These are phyloP conservation scores for Asobara japonica DNA, from an alignment of 1,140 invertebrate genomes.

Conservation along the genomic window DNA sequence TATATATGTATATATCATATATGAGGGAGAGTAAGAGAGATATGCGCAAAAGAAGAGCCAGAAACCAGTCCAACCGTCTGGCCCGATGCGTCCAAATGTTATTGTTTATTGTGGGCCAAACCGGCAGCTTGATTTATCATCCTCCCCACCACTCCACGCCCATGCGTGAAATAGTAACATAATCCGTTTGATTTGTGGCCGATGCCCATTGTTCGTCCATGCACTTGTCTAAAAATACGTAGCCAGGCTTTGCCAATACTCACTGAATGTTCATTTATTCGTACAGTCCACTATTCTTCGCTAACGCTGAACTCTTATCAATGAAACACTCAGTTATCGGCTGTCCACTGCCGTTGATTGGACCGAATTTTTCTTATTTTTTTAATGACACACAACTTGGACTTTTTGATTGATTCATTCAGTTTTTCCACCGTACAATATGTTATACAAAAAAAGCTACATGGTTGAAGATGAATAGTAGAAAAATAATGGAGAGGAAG, in stretches of 20 bases:
- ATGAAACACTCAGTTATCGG: slow-evolving; percentile 37
- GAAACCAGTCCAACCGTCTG: slow-evolving; percentile 34
- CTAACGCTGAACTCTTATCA: background rate
- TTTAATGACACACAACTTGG: too few species aligned
- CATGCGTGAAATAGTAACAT: slow-evolving; percentile 65
- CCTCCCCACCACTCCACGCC: slow-evolving; percentile 42
- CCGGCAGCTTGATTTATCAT: slow-evolving; percentile 63
- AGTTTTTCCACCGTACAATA: too few species aligned
- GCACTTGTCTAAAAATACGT: slow-evolving; percentile 46
- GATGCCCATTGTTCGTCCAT: slow-evolving; percentile 55
- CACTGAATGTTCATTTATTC: slow-evolving; percentile 34
- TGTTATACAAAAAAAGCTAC: too few species aligned
- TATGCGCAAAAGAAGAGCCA: background rate
- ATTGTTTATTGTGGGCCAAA: slow-evolving; percentile 59
- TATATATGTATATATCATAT: background rate
- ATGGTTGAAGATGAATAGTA: too few species aligned
- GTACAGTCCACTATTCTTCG: slow-evolving; percentile 17
- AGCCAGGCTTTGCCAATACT: slow-evolving; percentile 26
- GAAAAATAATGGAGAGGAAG: too few species aligned
- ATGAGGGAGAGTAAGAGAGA: background rate
- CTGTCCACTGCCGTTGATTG: slow-evolving; percentile 12
- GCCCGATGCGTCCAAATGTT: slow-evolving; percentile 54
- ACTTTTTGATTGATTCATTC: too few species aligned
- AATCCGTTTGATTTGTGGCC: slow-evolving; percentile 64
- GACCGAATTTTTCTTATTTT: too few species aligned